A percentile compares a stretch with the other conserved stretches of the same genome.
Conservation (phyloP, 1,140 invertebrate species). For the Drosophila pallidifrons region DNA sequence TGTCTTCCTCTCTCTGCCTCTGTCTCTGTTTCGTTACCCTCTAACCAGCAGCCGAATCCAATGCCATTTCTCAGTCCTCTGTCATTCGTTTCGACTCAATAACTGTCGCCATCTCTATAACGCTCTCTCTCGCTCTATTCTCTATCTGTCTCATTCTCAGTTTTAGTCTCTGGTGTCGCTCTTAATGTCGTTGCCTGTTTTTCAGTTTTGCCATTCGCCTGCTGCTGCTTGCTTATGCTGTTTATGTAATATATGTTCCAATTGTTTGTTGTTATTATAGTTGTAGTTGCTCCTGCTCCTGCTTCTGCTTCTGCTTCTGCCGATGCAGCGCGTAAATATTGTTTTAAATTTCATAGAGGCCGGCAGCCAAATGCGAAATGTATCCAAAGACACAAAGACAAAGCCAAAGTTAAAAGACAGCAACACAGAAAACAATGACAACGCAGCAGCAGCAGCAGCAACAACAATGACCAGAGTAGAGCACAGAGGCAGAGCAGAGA, state of each 20-base stretch:
- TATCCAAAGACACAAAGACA: conserved; percentile 40
- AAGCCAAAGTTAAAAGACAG: conserved; percentile 39
- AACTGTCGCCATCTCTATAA: not conserved
- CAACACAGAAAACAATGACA: conserved; percentile 10
- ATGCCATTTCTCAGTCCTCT: conserved; percentile 38
- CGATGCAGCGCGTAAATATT: conserved; percentile 70
- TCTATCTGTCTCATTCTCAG: not conserved
- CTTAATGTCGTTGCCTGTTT: conserved; percentile 51
- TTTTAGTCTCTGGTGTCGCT: conserved; percentile 35
- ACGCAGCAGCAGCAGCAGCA: not conserved
- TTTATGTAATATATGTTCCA: conserved; percentile 44
- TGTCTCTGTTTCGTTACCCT: conserved; percentile 9
- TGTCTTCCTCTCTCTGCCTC: not conserved
- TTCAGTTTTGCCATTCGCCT: not conserved
- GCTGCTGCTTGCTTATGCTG: conserved; percentile 37
- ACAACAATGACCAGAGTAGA: too few relatives aligned
- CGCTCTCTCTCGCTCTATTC: not conserved
- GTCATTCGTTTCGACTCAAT: not conserved
- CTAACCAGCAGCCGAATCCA: conserved; percentile 33
- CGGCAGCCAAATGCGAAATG: conserved; percentile 49
- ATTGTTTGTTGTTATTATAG: conserved; percentile 28
- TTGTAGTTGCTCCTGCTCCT: not conserved
- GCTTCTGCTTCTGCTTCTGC: not conserved
- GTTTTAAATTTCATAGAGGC: conserved; percentile 69
- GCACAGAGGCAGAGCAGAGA: not conserved